Evolutionary conservation across 2,113 vertebrate genomes (phyloP).

Genomic region (Corythaixoides concolor): DNA sequence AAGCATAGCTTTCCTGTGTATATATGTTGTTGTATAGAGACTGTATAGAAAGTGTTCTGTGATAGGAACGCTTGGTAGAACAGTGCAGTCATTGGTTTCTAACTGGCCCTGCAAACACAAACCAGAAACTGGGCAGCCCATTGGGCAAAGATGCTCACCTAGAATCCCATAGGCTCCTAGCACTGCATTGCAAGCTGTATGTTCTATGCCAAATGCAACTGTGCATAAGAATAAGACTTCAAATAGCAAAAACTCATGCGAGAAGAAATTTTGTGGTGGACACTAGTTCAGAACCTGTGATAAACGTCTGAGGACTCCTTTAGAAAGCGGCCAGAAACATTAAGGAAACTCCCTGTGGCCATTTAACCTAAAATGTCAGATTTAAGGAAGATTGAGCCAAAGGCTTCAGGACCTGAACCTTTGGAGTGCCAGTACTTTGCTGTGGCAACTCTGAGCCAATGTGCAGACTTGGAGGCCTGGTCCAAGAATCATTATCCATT

Average conservation of each 20-base stretch:
- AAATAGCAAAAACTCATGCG: background rate
- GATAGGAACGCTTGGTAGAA: background rate
- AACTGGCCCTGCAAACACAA: background rate
- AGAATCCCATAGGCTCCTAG: background rate
- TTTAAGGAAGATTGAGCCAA: background rate
- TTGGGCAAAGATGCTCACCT: background rate
- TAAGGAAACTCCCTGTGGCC: background rate
- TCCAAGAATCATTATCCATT: background rate
- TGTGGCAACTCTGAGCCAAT: background rate
- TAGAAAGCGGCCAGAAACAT: background rate
- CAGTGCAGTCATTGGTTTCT: background rate
- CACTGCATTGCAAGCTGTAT: background rate
- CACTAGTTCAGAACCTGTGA: background rate
- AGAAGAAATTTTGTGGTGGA: background rate
- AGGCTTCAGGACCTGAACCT: background rate
- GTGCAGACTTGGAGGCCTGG: background rate
- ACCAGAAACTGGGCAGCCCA: background rate
- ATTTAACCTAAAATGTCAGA: background rate
- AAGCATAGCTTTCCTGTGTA: background rate
- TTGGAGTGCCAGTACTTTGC: background rate
- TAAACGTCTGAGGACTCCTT: background rate
- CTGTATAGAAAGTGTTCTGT: rapidly evolving
- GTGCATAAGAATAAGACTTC: background rate
- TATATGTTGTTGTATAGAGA: rapidly evolving
- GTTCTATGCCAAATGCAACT: background rate